These are phyloP conservation scores for Pempheris klunzingeri DNA, from an alignment of 2,797 vertebrate species.

Conservation along the genomic window DNA sequence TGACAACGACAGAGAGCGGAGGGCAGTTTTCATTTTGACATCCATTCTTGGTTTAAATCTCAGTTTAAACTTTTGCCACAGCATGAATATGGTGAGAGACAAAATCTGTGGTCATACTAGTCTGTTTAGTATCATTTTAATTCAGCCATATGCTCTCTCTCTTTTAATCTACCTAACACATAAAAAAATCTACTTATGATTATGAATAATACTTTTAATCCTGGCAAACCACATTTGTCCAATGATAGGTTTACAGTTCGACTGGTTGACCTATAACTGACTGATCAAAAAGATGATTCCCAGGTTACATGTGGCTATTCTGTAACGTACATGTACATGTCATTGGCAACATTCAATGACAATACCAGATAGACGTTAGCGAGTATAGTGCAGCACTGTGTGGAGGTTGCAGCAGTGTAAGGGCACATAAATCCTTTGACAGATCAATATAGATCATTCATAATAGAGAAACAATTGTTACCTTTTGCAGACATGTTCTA, in stretches of 20 bases:
- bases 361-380: background rate
- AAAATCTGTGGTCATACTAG: slow-evolving; percentile 1
- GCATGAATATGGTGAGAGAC: background rate
- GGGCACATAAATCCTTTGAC: background rate
- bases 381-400: background rate
- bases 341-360: background rate
- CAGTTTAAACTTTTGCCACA: slow-evolving; percentile 5
- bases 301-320: background rate
- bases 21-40: slow-evolving; percentile 15
- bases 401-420: background rate
- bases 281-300: background rate
- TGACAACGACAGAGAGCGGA: slow-evolving; percentile 4
- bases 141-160: background rate
- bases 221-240: background rate
- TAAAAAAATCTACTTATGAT: background rate
- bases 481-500: background rate
- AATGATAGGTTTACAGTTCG: background rate
- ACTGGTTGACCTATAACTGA: background rate
- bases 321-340: background rate
- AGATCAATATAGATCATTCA: no score
- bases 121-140: slow-evolving; percentile 11
- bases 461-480: background rate
- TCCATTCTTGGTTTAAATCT: slow-evolving; percentile 13
- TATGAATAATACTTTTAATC: background rate
- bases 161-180: background rate